Percentiles rank a stretch among this genome's conserved stretches.
phyloP scores from a whole-genome alignment of 2,797 vertebrate species.

The Pseudocheirus occidentalis region DNA sequence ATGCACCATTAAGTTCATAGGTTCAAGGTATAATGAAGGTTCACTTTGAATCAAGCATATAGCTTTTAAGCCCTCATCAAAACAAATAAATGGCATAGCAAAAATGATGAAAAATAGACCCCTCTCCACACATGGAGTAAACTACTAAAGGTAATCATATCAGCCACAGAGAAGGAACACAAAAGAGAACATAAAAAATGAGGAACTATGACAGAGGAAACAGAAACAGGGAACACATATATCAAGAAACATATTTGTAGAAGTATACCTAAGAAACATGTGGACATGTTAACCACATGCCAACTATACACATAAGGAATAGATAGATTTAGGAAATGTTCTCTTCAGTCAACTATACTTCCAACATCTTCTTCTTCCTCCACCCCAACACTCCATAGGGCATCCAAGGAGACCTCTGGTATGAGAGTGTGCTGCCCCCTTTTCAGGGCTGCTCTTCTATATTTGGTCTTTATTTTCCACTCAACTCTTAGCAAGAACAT shows the following conservation, averaged over 20 bases:
- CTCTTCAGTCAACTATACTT: background rate
- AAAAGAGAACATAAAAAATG: background rate
- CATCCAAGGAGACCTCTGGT: background rate
- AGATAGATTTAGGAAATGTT: background rate
- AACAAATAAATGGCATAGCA: background rate
- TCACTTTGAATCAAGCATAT: background rate
- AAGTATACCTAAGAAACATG: background rate
- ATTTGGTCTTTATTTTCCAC: background rate
- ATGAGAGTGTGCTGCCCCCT: background rate
- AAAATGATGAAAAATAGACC: background rate
- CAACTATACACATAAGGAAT: background rate
- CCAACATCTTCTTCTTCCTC: background rate
- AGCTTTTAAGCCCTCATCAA: background rate
- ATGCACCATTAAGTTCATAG: background rate
- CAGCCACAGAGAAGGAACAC: background rate
- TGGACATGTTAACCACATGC: background rate
- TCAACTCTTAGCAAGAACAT: background rate
- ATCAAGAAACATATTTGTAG: background rate
- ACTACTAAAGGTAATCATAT: background rate
- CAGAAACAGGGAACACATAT: background rate
- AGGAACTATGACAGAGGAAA: background rate
- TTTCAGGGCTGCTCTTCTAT: too few relatives aligned
- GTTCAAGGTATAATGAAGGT: background rate
- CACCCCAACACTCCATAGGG: too few relatives aligned
- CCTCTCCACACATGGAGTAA: background rate